Base-by-base conservation (phyloP, 92 coral and sea anemone genomes). In the Epizoanthus stellaris region DNA sequence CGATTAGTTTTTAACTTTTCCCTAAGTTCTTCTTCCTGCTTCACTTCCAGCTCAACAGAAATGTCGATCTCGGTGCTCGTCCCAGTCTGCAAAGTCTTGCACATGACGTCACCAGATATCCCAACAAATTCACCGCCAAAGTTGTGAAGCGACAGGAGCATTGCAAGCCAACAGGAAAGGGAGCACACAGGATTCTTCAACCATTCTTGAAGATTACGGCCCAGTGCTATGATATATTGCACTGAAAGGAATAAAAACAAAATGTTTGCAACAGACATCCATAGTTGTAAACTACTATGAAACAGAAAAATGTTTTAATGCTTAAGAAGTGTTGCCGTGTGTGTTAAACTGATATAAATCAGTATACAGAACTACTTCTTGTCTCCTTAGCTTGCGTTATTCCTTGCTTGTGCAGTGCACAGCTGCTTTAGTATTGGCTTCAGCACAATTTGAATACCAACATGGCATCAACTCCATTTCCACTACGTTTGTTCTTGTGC, bases 91-190 rank as follows among this genome's bases (percentile, higher is more conserved):
- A 68, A 2, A 8, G 47, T 68, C 52, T 38, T 68, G 43, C 73
- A 52, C 73, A 68, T 68, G n/a, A 72, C 77, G 36, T 72, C 77
- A 54, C 38, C 77, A 19, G 77, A 45, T 36, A 72, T 43, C 30
- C 77, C 77, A 5, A 59, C 57, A 16, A 72, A 57, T 34, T 72
- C 77, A 9, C 77, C 77, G n/a, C 61, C 56, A 57, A 72, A 72
- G 14, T 25, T 43, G n/a, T 43, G 20, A 6, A 72, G 77, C 59
- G 77, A 57, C 30, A 72, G 16, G 14, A 72, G 52, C 17, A 47
- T 17, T 20, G 60, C 15, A 5, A 72, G 77, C 77, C 77, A 72
- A 72, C 77, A 72, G 4, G 77, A 72, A 7, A 72, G 25, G 77
- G 77, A 72, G 52, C 77, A 72, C 20, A 47, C 60, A 0, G 60